phyloP scores from a whole-genome alignment of 2,797 vertebrate species.

The Coilia nasus region DNA sequence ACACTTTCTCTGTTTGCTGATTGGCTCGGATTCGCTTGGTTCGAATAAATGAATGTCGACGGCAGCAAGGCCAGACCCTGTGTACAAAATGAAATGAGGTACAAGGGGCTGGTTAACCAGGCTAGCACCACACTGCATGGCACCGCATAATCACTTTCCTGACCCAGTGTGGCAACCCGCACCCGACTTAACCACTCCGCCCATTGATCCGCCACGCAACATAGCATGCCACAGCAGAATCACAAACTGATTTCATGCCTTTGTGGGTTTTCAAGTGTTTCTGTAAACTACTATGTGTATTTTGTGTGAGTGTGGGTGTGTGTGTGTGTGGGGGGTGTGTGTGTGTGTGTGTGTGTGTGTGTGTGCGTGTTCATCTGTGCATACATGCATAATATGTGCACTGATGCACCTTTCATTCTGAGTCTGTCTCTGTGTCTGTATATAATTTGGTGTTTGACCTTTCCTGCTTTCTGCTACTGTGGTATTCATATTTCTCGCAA shows the following conservation, averaged over 20 bases:
- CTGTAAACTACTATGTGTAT: not conserved
- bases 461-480: not conserved
- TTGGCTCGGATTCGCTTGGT: too few relatives aligned
- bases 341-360: not conserved
- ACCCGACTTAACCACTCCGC: not conserved
- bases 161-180: not conserved
- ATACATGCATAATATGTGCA: not conserved
- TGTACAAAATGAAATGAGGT: too few relatives aligned
- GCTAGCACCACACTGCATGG: too few relatives aligned
- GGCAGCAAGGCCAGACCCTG: too few relatives aligned
- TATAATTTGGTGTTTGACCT: not conserved
- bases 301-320: not conserved
- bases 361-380: not conserved
- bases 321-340: not conserved
- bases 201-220: not conserved
- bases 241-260: slow-evolving; percentile 20
- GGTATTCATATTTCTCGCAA: not conserved
- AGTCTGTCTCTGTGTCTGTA: not conserved
- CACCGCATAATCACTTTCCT: not conserved
- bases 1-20: too few relatives aligned
- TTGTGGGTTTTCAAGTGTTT: slow-evolving; percentile 8
- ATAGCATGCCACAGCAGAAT: not conserved
- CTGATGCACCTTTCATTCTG: not conserved
- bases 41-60: too few relatives aligned
- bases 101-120: too few relatives aligned